Conservation (phyloP, 2,113 vertebrate species). For the Tenebrosternarchus preto region DNA sequence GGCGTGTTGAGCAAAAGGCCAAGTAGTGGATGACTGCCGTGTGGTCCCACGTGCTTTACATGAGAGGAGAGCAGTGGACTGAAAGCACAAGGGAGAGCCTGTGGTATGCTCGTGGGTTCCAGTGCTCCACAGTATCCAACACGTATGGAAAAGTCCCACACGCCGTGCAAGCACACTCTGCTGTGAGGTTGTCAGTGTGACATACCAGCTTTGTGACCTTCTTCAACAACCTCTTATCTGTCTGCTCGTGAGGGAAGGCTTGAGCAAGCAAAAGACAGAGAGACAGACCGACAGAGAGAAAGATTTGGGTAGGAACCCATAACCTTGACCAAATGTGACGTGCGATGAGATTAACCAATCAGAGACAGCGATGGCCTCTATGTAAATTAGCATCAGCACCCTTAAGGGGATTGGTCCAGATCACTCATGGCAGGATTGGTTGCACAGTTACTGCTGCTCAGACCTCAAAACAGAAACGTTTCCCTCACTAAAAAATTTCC, state of each 20-base stretch:
- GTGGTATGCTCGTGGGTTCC: conserved; percentile 29
- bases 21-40: not conserved
- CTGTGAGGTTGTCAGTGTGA: conserved; percentile 54
- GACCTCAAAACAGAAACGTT: not conserved
- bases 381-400: not conserved
- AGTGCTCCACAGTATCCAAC: conserved; percentile 62
- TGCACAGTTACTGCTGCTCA: no score
- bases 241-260: not conserved
- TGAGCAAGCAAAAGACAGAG: not conserved
- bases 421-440: not conserved
- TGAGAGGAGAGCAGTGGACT: conserved; percentile 8
- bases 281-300: no score
- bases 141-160: conserved; percentile 52
- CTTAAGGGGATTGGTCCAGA: not conserved
- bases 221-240: conserved; percentile 36
- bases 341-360: no score
- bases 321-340: no score
- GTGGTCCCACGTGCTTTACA: conserved; percentile 17
- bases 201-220: conserved; percentile 62
- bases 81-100: conserved; percentile 48
- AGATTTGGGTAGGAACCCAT: no score
- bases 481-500: not conserved
- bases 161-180: conserved; percentile 55
- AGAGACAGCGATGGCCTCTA: not conserved
- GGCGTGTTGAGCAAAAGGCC: not conserved